phyloP scores from a whole-genome alignment of 2,888 invertebrate species.

The Flabesymbios commensalis region DNA sequence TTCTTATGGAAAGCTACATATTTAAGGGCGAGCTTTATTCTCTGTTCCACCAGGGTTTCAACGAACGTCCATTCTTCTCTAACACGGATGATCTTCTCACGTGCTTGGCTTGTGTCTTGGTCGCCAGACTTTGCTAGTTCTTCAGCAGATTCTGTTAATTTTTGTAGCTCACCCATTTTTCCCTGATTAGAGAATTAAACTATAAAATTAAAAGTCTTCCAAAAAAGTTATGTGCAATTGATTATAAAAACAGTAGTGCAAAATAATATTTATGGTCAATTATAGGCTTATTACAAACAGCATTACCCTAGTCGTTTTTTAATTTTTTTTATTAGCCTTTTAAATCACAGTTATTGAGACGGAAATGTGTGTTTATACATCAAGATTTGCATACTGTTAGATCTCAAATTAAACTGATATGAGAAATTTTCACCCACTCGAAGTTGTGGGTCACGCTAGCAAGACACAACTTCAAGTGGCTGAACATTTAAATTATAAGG shows the following conservation, averaged over 20 bases:
- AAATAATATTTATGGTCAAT: no score
- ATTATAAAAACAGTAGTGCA: no score
- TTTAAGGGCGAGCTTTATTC: conserved; percentile 71
- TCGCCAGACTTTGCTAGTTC: conserved; percentile 60
- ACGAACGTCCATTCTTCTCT: conserved; percentile 58
- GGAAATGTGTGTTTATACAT: no score
- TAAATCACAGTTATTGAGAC: no score
- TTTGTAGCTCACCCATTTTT: conserved; percentile 67
- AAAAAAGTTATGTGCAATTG: no score
- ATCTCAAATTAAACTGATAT: no score
- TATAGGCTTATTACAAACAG: background rate
- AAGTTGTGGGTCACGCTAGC: no score
- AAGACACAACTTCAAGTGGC: no score
- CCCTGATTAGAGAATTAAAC: background rate
- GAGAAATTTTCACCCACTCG: no score
- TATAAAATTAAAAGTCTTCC: no score
- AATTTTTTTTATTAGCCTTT: no score
- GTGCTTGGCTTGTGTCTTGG: conserved; percentile 42
- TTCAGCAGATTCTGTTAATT: conserved; percentile 69
- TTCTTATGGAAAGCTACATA: conserved; percentile 76
- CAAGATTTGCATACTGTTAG: no score
- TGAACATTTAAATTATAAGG: background rate
- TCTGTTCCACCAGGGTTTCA: conserved; percentile 52
- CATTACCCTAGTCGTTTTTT: background rate
- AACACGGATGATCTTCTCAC: conserved; percentile 55